Evolutionary conservation across 2,113 vertebrate genomes (phyloP).

Genomic region (Phylloscopus trochiloides): DNA sequence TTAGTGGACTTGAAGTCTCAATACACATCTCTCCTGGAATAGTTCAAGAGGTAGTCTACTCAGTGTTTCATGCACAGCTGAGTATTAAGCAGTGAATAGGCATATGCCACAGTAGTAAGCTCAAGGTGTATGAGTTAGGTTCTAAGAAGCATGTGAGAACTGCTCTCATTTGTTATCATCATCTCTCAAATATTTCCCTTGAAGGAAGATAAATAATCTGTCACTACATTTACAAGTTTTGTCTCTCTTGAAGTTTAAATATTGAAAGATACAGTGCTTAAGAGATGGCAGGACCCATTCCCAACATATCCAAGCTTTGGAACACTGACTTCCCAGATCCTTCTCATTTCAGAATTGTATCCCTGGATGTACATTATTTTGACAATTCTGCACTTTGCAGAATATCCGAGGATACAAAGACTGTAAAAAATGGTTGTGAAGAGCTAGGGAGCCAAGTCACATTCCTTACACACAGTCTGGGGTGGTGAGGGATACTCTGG

Average conservation of each 20-base stretch:
- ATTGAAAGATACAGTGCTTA: not conserved
- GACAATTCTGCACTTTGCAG: not conserved
- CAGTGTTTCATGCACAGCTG: not conserved
- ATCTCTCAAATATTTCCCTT: not conserved
- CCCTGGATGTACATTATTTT: not conserved
- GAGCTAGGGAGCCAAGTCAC: not conserved
- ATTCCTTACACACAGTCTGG: not conserved
- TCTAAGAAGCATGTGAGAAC: not conserved
- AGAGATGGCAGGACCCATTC: not conserved
- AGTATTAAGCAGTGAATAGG: not conserved
- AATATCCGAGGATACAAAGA: not conserved
- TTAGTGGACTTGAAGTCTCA: not conserved
- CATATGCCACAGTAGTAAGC: accelerated
- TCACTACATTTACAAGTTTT: not conserved
- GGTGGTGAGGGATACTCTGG: not conserved
- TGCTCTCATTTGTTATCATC: not conserved
- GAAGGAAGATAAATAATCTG: not conserved
- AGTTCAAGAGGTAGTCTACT: not conserved
- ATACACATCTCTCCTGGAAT: not conserved
- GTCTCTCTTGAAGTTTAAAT: not conserved
- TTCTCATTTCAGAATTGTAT: not conserved
- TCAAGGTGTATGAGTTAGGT: not conserved
- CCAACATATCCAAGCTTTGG: not conserved
- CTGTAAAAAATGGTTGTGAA: not conserved
- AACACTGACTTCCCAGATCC: not conserved